Base-by-base conservation (phyloP, 2,113 vertebrate genomes). In the Datnioides undecimradiatus region DNA sequence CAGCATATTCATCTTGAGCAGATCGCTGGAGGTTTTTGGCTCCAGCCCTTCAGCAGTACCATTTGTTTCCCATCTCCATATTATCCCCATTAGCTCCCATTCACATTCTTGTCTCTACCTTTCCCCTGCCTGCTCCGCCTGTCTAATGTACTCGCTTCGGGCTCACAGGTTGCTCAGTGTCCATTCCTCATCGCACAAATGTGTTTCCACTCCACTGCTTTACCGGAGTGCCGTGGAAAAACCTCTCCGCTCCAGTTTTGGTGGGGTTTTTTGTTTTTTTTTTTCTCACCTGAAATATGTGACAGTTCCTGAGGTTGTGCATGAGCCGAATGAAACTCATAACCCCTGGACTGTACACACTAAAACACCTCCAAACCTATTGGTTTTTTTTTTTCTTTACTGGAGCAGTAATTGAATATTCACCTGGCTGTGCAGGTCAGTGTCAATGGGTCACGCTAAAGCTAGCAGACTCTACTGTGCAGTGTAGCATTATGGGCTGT, bases 131-230 rank as follows among this genome's bases (percentile, higher is more conserved):
- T 69, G 75, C 59, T 73, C 79, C 55, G 64, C 33, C 70, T 82
- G 79, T 43, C 45, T 83, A 81, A 85, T 82, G 68, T 40, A 7
- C 43, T 76, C 4, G 77, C 91, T 87, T 27, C 63, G 54, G 87
- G 86, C 89, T 82, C 77, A 60, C 84, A 86, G 82, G 60, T 84
- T 72, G 65, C 46, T 16, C 62, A 72, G 79, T 79, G 80, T 79
- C 84, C 65, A 82, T 88, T 76, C 59, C 46, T 89, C 67, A 76
- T 72, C 77, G 33, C 63, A 16, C 55, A 63, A 62, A 77, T 73
- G 69, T 67, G 38, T 80, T 69, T 67, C 70, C 67, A 54, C 57
- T 62, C 25, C 19, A 1, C 41, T 48, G 41, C 60, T 62, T 51
- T 21, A 21, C 68, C 54, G 57, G 31, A 14, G 19, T 9, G 23